Percentiles rank a stretch among this genome's conserved stretches.
Evolutionary conservation across 2,113 vertebrate genomes (phyloP).

Genomic region (Zosterops pallidus): DNA sequence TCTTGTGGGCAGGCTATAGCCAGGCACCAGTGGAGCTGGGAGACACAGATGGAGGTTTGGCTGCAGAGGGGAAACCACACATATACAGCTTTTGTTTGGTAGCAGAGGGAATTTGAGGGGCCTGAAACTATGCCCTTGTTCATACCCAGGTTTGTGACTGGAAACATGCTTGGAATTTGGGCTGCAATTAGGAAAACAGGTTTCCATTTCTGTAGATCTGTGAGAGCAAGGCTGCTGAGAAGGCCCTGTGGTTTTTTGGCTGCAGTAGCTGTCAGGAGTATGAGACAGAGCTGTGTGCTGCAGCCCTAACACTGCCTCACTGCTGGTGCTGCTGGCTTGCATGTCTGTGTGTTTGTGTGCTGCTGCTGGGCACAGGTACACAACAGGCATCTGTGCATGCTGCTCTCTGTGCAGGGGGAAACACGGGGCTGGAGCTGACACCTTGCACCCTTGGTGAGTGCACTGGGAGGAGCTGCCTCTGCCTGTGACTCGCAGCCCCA

Average conservation of each 20-base stretch:
- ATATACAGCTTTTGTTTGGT: not conserved
- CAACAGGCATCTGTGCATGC: not conserved
- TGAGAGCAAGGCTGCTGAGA: not conserved
- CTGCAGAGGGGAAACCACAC: not conserved
- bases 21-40: not conserved
- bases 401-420: not conserved
- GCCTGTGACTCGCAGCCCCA: not conserved
- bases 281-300: not conserved
- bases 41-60: not conserved
- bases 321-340: conserved; percentile 40
- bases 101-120: not conserved
- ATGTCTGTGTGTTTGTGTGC: not conserved
- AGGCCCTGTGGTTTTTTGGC: not conserved
- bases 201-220: not conserved
- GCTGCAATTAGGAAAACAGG: not conserved
- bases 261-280: not conserved
- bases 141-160: not conserved
- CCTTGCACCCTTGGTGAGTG: not conserved
- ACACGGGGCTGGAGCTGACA: not conserved
- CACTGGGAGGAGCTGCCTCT: not conserved
- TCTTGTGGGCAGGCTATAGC: not conserved
- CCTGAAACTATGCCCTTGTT: not conserved
- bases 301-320: not conserved
- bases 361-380: not conserved
- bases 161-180: not conserved